These are phyloP conservation scores for Trichoplusia ni DNA, from an alignment of 1,140 invertebrate species.

Conservation along the genomic window DNA sequence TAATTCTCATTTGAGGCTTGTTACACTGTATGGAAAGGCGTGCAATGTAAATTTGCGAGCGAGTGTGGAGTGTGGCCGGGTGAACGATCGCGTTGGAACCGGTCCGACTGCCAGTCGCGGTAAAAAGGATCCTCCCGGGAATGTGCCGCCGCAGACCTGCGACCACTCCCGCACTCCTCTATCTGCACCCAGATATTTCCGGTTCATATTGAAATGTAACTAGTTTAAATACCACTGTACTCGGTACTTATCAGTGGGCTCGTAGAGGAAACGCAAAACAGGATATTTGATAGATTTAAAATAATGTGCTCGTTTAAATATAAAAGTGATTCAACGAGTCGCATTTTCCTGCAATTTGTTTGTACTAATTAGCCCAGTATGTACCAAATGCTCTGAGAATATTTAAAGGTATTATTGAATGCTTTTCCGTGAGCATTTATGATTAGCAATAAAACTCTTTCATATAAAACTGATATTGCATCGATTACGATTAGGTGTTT, in stretches of 20 bases:
- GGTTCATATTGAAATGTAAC: conserved; percentile 49
- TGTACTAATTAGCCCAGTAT: neutral
- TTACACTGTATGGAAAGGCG: conserved; percentile 47
- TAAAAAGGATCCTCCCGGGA: conserved; percentile 69
- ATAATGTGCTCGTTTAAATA: neutral
- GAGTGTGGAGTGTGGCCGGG: conserved; percentile 50
- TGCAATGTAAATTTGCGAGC: conserved; percentile 62
- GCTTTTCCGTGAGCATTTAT: neutral
- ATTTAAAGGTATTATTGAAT: neutral
- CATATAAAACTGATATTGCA: conserved; percentile 5
- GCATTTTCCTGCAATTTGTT: neutral
- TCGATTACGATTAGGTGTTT: conserved; percentile 12
- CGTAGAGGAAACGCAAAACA: conserved; percentile 1
- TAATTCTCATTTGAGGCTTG: conserved; percentile 29
- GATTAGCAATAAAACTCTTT: neutral
- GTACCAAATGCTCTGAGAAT: neutral
- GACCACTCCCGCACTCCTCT: conserved; percentile 46
- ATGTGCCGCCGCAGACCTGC: conserved; percentile 45
- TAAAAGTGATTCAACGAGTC: neutral
- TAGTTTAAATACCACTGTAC: conserved; percentile 34
- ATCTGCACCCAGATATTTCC: conserved; percentile 59
- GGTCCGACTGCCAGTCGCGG: conserved; percentile 60
- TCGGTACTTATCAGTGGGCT: neutral
- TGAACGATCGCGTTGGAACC: conserved; percentile 74
- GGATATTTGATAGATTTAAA: conserved; percentile 6